Conservation (phyloP, 2,797 vertebrate genomes). For the Falco peregrinus region DNA sequence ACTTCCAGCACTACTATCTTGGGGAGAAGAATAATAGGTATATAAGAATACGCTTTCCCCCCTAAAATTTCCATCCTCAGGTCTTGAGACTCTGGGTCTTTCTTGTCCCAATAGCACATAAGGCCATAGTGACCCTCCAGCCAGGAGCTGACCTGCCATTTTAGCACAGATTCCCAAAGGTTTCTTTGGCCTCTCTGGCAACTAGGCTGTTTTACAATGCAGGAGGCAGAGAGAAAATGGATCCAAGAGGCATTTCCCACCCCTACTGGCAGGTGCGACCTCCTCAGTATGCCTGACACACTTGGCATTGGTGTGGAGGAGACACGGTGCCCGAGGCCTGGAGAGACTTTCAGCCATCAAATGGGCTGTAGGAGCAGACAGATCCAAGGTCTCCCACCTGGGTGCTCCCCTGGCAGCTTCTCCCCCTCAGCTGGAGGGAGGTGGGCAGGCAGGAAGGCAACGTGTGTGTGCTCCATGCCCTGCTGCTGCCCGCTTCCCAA, state of each 20-base stretch:
- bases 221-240: fast-evolving
- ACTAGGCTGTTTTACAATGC: background rate
- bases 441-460: background rate
- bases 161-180: background rate
- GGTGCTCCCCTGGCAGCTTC: background rate
- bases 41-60: background rate
- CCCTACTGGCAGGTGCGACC: background rate
- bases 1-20: background rate
- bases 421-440: background rate
- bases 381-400: background rate
- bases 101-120: background rate
- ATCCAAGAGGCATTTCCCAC: background rate
- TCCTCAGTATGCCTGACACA: background rate
- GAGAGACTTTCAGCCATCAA: background rate
- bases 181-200: background rate
- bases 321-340: background rate
- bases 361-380: background rate
- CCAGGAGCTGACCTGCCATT: background rate
- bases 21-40: background rate
- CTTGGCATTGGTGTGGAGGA: background rate
- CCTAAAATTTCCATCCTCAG: background rate
- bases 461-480: background rate
- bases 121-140: background rate
- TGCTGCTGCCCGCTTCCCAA: background rate
- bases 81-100: background rate